Conservation (phyloP, 2,113 vertebrate genomes). For the Gadus macrocephalus region DNA sequence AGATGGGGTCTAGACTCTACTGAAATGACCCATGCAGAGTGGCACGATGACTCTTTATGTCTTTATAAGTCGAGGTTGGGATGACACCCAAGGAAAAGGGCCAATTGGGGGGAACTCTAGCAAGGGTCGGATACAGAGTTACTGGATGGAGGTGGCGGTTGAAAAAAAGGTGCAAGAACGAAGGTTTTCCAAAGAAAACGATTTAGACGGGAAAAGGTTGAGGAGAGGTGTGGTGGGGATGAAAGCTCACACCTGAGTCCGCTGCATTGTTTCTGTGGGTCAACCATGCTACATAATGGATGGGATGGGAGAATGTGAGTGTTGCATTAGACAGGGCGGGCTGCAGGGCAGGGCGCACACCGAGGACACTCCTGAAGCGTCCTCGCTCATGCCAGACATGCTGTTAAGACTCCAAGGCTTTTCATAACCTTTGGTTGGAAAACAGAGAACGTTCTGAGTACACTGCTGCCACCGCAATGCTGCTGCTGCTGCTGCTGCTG, state of each 20-base stretch:
- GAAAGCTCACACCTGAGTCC: constrained; percentile 32
- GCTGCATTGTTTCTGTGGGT: constrained; percentile 74
- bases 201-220: constrained; percentile 46
- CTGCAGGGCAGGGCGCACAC: constrained; percentile 83
- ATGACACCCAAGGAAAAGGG: constrained; percentile 64
- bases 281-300: constrained; percentile 84
- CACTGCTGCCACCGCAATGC: constrained; percentile 67
- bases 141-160: constrained; percentile 36
- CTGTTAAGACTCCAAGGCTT: constrained; percentile 87
- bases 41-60: constrained; percentile 53
- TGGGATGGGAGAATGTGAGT: constrained; percentile 86
- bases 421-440: constrained; percentile 88
- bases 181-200: constrained; percentile 46
- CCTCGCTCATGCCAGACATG: constrained; percentile 81
- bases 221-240: constrained; percentile 55
- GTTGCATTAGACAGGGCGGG: constrained; percentile 85
- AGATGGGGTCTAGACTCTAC: constrained; percentile 45
- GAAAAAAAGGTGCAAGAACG: constrained; percentile 41
- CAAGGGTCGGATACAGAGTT: constrained; percentile 60
- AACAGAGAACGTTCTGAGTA: constrained; percentile 88
- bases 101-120: constrained; percentile 62
- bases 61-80: constrained; percentile 36
- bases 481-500: too few relatives aligned
- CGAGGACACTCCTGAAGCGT: constrained; percentile 80
- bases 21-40: constrained; percentile 65